Conservation (phyloP, 2,797 vertebrate genomes). For the Pangasius larnaudii region DNA sequence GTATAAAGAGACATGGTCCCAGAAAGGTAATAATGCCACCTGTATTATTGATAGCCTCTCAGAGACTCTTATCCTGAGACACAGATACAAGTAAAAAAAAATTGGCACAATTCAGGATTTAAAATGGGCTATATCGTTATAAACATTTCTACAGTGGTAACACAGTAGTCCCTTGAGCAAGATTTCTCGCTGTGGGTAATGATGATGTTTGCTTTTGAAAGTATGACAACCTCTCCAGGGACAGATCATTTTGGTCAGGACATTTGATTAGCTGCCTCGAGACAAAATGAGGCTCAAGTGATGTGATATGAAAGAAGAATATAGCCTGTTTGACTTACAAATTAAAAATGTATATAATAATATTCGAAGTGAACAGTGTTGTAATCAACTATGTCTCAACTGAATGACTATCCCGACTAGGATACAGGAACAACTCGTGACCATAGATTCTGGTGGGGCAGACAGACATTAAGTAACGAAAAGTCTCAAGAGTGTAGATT, state of each 20-base stretch:
- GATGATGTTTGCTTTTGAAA: neutral
- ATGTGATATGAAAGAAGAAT: neutral
- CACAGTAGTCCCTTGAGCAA: neutral
- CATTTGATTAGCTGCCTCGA: conserved; percentile 15
- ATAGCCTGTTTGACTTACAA: neutral
- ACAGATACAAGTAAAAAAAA: neutral
- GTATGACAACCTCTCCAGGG: neutral
- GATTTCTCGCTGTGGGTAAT: neutral
- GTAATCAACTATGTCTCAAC: neutral
- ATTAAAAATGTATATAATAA: neutral
- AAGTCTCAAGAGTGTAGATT: neutral
- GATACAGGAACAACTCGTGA: no score
- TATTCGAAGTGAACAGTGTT: neutral
- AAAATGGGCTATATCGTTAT: neutral
- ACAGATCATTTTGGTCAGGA: neutral
- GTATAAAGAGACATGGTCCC: neutral
- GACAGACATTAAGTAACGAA: neutral
- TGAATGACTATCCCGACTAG: neutral
- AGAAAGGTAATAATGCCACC: conserved; percentile 32
- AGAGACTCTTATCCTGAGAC: neutral
- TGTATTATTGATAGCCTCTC: conserved; percentile 49
- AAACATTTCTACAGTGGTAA: neutral
- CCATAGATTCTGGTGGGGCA: neutral
- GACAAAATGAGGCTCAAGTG: neutral
- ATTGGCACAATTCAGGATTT: neutral